A percentile compares a stretch with the other conserved stretches of the same genome.
Conservation (phyloP, 92 coral and sea anemone species). For the Zoanthus gigantus region DNA sequence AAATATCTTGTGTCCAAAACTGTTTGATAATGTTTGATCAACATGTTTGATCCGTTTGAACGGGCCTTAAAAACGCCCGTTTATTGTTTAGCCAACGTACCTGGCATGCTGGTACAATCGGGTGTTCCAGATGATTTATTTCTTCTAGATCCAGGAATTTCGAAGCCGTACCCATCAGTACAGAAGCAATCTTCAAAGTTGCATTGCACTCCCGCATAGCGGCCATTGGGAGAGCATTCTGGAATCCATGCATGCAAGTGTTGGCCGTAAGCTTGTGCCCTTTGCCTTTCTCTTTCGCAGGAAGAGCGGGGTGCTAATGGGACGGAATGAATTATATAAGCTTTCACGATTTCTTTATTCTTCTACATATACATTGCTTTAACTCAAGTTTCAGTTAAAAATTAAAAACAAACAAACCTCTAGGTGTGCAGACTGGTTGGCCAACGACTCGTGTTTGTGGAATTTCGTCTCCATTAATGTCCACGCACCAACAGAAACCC, state of each 20-base stretch:
- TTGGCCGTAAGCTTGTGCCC: constrained; percentile 76
- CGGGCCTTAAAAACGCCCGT: background rate
- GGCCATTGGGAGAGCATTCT: constrained; percentile 71
- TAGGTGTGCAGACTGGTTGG: constrained; percentile 73
- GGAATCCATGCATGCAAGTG: constrained; percentile 61
- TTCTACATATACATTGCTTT: background rate
- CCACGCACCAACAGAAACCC: constrained; percentile 96
- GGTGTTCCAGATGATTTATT: constrained; percentile 49
- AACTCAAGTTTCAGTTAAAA: background rate
- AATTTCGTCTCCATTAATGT: constrained; percentile 77
- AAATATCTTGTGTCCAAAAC: too few relatives aligned
- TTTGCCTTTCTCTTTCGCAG: constrained; percentile 83
- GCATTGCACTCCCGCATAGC: constrained; percentile 72
- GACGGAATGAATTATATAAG: background rate
- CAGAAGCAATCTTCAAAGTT: constrained; percentile 75
- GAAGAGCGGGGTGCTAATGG: constrained; percentile 69
- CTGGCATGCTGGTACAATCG: constrained; percentile 66
- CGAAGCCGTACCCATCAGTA: constrained; percentile 79
- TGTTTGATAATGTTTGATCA: too few relatives aligned
- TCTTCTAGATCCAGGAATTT: constrained; percentile 67
- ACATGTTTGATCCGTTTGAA: too few relatives aligned
- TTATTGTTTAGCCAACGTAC: background rate
- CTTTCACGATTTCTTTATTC: too few relatives aligned
- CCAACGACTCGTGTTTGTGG: constrained; percentile 80
- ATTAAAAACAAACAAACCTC: constrained; percentile 48